Evolutionary conservation across 2,113 vertebrate species (phyloP).

Genomic region (Microcebus ravelobensis): DNA sequence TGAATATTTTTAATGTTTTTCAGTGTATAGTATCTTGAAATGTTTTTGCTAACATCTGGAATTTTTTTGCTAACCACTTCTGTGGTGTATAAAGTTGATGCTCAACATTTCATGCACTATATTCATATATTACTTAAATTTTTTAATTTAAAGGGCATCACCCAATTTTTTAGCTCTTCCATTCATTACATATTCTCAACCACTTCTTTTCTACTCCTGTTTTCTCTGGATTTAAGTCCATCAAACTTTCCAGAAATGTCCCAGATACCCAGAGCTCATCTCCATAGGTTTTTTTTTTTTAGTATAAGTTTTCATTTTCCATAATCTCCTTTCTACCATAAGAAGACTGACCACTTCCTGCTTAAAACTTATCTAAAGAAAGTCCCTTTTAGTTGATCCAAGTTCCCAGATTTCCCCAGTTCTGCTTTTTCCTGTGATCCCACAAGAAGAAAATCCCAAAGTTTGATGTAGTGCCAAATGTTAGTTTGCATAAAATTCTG

Average conservation of each 20-base stretch:
- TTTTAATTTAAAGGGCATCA: not conserved
- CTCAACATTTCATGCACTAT: not conserved
- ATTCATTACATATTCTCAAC: not conserved
- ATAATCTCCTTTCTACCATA: constrained; percentile 5
- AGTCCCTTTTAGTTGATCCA: constrained; percentile 63
- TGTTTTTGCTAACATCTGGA: not conserved
- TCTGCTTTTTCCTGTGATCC: constrained; percentile 55
- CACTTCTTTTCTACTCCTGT: not conserved
- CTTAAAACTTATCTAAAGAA: constrained; percentile 52
- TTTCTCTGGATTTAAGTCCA: constrained; percentile 36
- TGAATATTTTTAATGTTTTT: constrained; percentile 22
- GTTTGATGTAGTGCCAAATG: not conserved
- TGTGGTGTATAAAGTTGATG: constrained; percentile 19
- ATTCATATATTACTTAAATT: not conserved
- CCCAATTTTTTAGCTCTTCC: not conserved
- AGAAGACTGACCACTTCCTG: constrained; percentile 59
- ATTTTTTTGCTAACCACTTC: not conserved
- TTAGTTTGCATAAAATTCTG: not conserved
- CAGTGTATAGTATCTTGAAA: not conserved
- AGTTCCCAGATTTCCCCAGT: constrained; percentile 36
- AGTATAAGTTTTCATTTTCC: constrained; percentile 40
- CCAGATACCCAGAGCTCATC: constrained; percentile 36
- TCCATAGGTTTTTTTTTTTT: not conserved
- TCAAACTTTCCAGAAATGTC: constrained; percentile 39
- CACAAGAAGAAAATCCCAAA: not conserved